Evolutionary conservation across 2,888 invertebrate species (phyloP).

Genomic region (Ormyrus thymus): DNA sequence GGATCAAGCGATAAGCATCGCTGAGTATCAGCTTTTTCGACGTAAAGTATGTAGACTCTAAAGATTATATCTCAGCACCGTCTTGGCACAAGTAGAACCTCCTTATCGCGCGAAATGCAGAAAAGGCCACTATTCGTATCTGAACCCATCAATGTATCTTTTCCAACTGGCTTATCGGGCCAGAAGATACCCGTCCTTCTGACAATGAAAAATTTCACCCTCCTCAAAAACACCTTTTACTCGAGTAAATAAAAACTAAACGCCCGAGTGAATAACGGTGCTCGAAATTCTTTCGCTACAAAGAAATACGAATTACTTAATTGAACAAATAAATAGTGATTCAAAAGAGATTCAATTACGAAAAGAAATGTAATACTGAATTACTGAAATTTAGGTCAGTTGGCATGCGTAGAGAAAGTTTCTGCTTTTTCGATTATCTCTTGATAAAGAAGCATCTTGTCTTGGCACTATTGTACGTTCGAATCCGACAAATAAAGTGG

Average conservation of each 20-base stretch:
- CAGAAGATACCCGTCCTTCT: not conserved
- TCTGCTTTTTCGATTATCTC: constrained; percentile 22
- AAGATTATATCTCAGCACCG: constrained; percentile 10
- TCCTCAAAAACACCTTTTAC: no score
- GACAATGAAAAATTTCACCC: not conserved
- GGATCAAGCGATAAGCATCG: constrained; percentile 4
- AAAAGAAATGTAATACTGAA: not conserved
- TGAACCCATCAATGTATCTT: not conserved
- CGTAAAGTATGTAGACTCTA: not conserved
- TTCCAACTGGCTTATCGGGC: constrained; percentile 14
- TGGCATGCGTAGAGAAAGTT: constrained; percentile 17
- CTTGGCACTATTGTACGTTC: no score
- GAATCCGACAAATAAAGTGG: no score
- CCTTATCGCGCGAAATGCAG: constrained; percentile 22
- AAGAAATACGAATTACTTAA: not conserved
- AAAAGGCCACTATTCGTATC: constrained; percentile 1
- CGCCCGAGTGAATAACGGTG: no score
- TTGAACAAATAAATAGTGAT: constrained; percentile 15
- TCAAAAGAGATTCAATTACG: constrained; percentile 1
- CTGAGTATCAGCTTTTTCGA: not conserved
- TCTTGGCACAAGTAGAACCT: constrained; percentile 13
- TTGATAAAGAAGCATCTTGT: not conserved
- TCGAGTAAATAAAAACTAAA: no score
- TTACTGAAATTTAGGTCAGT: constrained; percentile 25
- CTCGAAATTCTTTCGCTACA: not conserved